Base-by-base conservation (phyloP, 2,888 invertebrate genomes). In the Calephelis perditalis region DNA sequence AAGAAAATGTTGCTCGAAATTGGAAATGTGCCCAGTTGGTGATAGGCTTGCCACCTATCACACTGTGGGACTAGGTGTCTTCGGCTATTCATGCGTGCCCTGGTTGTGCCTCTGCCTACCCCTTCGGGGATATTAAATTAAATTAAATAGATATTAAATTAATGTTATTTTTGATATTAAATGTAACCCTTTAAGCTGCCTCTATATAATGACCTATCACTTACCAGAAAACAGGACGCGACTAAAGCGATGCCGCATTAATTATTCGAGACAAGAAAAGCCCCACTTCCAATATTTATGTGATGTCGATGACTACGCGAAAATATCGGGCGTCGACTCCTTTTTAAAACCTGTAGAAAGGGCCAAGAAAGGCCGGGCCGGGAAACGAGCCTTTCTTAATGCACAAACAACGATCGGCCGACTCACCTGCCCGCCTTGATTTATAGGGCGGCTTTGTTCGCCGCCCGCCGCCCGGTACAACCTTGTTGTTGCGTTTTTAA, bases 211-310 rank as follows among this genome's bases (percentile, higher is more conserved):
- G 40, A 40, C 40, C 40, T 40, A 40, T 40, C 40, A 78, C 81
- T 79, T 79, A 79, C 81, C 84, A 85, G 84, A 85, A 83, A 84
- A 85, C 81, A 82, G 78, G 78, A 76, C 75, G 77, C 82, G 83
- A 85, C 84, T 83, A 84, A 83, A 82, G 81, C 87, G 78, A 80
- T 78, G 77, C 76, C 75, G 83, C 86, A 86, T 88, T 90, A 90
- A 90, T 90, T 90, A 90, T 88, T 84, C 86, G 77, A 89, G 86
- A 88, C 88, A 88, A 90, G 90, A 88, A 89, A 87, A 84, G 86
- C 85, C 83, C 87, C 85, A 88, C 86, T 90, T 86, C 85, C 89
- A 86, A 90, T 91, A 91, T 91, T 91, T 91, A 91, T 91, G 91
- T 90, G 88, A 89, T 90, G 88, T 81, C 89, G 86, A 90, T 91